phyloP scores from a whole-genome alignment of 2,888 invertebrate genomes.

The Zaprionus lineosus region DNA sequence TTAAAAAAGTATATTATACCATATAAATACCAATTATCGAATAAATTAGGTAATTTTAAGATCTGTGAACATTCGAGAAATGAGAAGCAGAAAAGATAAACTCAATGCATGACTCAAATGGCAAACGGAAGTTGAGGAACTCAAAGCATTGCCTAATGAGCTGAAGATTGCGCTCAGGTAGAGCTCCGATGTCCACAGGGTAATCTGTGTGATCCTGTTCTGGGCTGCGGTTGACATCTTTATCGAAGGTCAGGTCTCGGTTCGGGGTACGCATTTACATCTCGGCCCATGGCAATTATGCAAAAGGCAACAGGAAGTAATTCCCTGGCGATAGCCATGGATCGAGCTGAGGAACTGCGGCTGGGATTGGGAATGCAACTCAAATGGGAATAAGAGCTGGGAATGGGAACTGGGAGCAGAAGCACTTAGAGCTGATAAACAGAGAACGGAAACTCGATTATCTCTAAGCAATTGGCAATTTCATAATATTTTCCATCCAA shows the following conservation, averaged over 20 bases:
- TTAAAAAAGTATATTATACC: too few species aligned
- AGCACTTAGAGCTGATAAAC: conserved; percentile 36
- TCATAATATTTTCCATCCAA: conserved; percentile 31
- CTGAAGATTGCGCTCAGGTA: conserved; percentile 31
- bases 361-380: conserved; percentile 6
- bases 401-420: background rate
- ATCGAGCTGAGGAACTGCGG: background rate
- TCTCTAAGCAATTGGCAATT: conserved; percentile 49
- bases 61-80: too few species aligned
- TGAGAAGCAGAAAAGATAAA: conserved; percentile 2
- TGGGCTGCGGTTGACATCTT: conserved; percentile 58
- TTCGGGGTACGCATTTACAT: conserved; percentile 35
- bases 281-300: conserved; percentile 31
- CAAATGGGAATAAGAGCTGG: too few species aligned
- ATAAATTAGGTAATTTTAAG: too few species aligned
- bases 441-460: conserved; percentile 53
- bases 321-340: conserved; percentile 20
- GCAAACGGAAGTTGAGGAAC: conserved; percentile 36
- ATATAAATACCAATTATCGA: too few species aligned
- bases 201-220: conserved; percentile 28
- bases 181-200: background rate
- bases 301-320: conserved; percentile 45
- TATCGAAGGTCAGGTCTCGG: conserved; percentile 63
- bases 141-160: conserved; percentile 39
- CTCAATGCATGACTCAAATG: background rate